phyloP scores from a whole-genome alignment of 2,888 invertebrate species.

The Acrobasis repandana region DNA sequence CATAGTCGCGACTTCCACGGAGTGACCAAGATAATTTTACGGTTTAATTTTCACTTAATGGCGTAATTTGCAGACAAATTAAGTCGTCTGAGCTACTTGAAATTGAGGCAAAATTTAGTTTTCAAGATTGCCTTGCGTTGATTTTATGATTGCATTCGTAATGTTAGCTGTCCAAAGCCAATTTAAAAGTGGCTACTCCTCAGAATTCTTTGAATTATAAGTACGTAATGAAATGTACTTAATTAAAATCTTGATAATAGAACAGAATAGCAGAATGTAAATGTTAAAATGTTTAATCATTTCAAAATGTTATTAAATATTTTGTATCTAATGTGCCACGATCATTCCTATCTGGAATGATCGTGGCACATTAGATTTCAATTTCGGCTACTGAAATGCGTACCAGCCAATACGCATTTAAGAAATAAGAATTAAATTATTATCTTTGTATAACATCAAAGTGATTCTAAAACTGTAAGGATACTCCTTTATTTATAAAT shows the following conservation, averaged over 20 bases:
- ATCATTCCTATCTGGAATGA: too few relatives aligned
- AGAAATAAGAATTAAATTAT: too few relatives aligned
- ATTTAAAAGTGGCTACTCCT: neutral
- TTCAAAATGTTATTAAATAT: neutral
- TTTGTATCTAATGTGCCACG: neutral
- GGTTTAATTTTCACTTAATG: slow-evolving; percentile 13
- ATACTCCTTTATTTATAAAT: too few relatives aligned
- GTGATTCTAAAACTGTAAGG: too few relatives aligned
- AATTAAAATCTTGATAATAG: neutral
- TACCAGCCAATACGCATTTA: too few relatives aligned
- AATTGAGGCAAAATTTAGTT: slow-evolving; percentile 13
- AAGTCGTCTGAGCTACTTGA: slow-evolving; percentile 8
- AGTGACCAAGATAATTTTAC: slow-evolving; percentile 8
- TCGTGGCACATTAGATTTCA: too few relatives aligned
- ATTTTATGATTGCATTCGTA: slow-evolving; percentile 6
- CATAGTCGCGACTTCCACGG: neutral
- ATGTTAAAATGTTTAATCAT: neutral
- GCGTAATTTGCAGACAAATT: slow-evolving; percentile 19
- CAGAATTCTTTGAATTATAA: neutral
- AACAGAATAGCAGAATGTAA: neutral
- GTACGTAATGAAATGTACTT: too few relatives aligned
- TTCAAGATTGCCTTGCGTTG: slow-evolving; percentile 6
- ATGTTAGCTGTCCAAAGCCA: neutral
- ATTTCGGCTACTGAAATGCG: too few relatives aligned
- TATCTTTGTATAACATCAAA: too few relatives aligned